A percentile compares a stretch with the other conserved stretches of the same genome.
phyloP scores from a whole-genome alignment of 2,113 vertebrate species.

The Agelaius tricolor region DNA sequence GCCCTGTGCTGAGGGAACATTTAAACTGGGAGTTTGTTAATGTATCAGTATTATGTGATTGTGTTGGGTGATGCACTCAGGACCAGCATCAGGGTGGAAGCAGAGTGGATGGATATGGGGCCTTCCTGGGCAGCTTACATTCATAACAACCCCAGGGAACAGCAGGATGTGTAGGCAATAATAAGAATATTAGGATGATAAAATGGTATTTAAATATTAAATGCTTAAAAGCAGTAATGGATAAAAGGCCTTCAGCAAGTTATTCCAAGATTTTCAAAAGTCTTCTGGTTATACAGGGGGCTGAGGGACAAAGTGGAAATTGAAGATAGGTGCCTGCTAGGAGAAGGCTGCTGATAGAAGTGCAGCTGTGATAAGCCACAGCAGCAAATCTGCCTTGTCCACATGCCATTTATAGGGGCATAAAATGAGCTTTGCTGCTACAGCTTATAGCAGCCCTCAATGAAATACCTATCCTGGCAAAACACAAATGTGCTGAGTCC shows the following conservation, averaged over 20 bases:
- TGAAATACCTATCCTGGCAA: constrained; percentile 3
- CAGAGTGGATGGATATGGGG: not conserved
- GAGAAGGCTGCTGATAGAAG: not conserved
- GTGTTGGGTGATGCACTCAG: not conserved
- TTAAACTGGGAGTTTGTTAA: not conserved
- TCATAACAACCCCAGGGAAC: not conserved
- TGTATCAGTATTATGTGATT: not conserved
- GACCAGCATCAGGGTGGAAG: not conserved
- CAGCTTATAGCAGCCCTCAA: not conserved
- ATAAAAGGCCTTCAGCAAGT: constrained; percentile 32
- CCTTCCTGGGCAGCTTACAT: not conserved
- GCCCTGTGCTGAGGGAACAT: not conserved
- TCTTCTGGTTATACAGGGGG: not conserved
- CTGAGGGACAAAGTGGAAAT: not conserved
- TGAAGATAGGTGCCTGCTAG: not conserved
- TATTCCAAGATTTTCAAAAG: not conserved
- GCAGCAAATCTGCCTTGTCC: constrained; percentile 10
- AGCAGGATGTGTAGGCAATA: not conserved
- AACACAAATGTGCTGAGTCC: constrained; percentile 6
- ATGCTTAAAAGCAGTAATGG: constrained; percentile 54
- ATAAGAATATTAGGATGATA: constrained; percentile 62
- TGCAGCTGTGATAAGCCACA: not conserved
- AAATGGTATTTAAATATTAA: constrained; percentile 69
- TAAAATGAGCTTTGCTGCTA: constrained; percentile 42
- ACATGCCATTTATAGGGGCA: not conserved